Conservation (phyloP, 2,888 invertebrate species). For the Amiota communis region DNA sequence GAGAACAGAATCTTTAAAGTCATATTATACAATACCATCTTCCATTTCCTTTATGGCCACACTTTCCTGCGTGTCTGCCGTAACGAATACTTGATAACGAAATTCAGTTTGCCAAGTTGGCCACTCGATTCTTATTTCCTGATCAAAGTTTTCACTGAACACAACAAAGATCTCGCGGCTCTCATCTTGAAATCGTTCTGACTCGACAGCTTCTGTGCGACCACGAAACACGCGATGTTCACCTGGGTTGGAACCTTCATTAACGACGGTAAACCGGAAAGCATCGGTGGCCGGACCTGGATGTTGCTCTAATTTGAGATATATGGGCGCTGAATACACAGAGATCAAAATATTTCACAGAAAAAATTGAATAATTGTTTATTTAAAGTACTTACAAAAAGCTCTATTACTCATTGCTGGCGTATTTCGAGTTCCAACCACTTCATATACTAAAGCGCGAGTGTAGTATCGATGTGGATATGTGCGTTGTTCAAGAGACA, state of each 20-base stretch:
- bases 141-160: constrained; percentile 59
- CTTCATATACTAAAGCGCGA: constrained; percentile 71
- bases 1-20: neutral
- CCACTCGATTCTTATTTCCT: constrained; percentile 52
- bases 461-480: constrained; percentile 73
- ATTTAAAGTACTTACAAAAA: constrained; percentile 37
- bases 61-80: constrained; percentile 74
- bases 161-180: constrained; percentile 57
- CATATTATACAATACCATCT: constrained; percentile 55
- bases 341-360: neutral
- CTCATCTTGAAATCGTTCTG: constrained; percentile 57
- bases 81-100: constrained; percentile 75
- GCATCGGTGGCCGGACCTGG: constrained; percentile 53
- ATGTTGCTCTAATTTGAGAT: constrained; percentile 48
- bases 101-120: constrained; percentile 51
- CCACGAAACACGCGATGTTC: constrained; percentile 52
- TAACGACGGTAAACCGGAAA: constrained; percentile 50
- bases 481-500: constrained; percentile 58
- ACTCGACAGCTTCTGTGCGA: constrained; percentile 62
- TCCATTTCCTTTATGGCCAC: constrained; percentile 73
- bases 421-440: constrained; percentile 48
- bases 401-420: neutral
- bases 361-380: neutral
- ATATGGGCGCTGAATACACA: constrained; percentile 46
- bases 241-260: constrained; percentile 41